These are phyloP conservation scores for Amiota communis DNA, from an alignment of 2,888 invertebrate genomes.

Conservation along the genomic window DNA sequence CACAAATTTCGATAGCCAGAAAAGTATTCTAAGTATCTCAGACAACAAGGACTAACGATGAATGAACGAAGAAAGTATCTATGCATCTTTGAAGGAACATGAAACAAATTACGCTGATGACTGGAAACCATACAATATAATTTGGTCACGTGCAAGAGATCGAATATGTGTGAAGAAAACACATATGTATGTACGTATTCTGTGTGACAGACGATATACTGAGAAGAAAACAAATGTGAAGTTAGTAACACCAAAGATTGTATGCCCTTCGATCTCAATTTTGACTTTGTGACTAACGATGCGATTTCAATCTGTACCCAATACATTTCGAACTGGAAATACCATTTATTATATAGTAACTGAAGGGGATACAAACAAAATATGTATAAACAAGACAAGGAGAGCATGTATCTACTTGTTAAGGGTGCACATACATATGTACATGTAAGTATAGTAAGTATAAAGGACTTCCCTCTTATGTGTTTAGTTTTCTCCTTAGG, in stretches of 20 bases:
- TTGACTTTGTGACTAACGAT: too few species aligned
- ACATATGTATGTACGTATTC: not conserved
- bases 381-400: not conserved
- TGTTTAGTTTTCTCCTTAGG: slow-evolving; percentile 7
- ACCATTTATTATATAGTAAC: too few species aligned
- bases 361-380: not conserved
- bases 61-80: not conserved
- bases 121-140: slow-evolving; percentile 34
- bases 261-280: too few species aligned
- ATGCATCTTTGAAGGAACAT: not conserved
- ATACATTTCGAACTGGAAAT: too few species aligned
- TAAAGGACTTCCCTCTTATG: not conserved
- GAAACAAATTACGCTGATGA: slow-evolving; percentile 2
- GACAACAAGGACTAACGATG: not conserved
- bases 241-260: too few species aligned
- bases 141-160: slow-evolving; percentile 40
- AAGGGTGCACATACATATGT: slow-evolving; percentile 6
- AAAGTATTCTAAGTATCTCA: not conserved
- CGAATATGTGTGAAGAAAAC: too few species aligned
- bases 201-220: not conserved
- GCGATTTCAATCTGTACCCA: too few species aligned
- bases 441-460: not conserved
- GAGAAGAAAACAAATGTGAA: not conserved
- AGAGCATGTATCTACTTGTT: not conserved
- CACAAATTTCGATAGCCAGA: not conserved